Percentiles rank a stretch among this genome's conserved stretches.
phyloP scores from a whole-genome alignment of 2,888 invertebrate species.

The Cheilosia grossa region DNA sequence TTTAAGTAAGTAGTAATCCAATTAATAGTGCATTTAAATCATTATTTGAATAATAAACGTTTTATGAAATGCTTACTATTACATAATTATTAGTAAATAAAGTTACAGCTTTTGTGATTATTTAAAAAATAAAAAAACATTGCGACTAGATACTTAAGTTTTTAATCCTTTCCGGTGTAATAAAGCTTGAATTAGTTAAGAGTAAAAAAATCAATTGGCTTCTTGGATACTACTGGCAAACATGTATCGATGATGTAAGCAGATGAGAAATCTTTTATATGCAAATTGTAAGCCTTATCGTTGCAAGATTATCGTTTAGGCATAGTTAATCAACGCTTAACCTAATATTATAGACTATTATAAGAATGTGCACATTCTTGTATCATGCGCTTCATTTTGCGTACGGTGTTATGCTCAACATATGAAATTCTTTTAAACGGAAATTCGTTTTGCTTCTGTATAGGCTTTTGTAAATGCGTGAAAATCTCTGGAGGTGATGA shows the following conservation, averaged over 20 bases:
- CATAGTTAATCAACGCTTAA: too few relatives aligned
- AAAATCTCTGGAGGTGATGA: too few relatives aligned
- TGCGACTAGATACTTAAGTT: conserved; percentile 65
- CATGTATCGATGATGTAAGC: conserved; percentile 57
- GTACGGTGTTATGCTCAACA: too few relatives aligned
- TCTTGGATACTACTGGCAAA: conserved; percentile 57
- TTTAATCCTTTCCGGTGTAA: conserved; percentile 79
- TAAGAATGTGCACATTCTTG: too few relatives aligned
- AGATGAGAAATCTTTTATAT: neutral
- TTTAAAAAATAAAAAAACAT: conserved; percentile 3
- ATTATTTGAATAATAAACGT: neutral
- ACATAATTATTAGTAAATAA: conserved; percentile 58
- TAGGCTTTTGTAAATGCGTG: too few relatives aligned
- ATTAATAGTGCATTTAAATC: conserved; percentile 65
- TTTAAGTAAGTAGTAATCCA: conserved; percentile 31
- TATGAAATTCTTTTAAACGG: too few relatives aligned
- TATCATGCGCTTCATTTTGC: too few relatives aligned
- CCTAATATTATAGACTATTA: too few relatives aligned
- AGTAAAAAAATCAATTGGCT: conserved; percentile 13
- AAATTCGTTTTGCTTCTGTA: too few relatives aligned
- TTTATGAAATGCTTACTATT: conserved; percentile 66
- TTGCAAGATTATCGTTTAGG: too few relatives aligned
- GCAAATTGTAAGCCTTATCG: neutral
- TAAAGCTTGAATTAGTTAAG: conserved; percentile 56
- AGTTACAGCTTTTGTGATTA: conserved; percentile 57